These are phyloP conservation scores for Zonitis immaculata DNA, from an alignment of 2,888 invertebrate species.

Conservation along the genomic window DNA sequence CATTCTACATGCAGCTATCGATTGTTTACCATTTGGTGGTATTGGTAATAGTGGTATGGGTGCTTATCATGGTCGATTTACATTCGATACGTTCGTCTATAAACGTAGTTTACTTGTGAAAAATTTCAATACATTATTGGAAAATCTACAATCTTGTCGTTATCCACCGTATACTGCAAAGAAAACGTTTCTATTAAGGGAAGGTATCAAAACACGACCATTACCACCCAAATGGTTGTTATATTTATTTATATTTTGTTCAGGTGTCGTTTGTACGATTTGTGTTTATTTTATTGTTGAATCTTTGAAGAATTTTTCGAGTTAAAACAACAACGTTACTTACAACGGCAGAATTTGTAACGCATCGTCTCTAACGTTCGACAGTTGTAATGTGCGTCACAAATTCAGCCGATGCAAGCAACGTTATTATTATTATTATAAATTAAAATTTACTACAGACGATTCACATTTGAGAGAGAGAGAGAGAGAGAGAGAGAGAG, in stretches of 20 bases:
- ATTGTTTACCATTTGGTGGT: conserved; percentile 95
- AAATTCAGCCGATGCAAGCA: too few species aligned
- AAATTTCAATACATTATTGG: background rate
- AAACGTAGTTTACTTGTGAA: conserved; percentile 42
- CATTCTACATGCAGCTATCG: conserved; percentile 81
- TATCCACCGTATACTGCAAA: background rate
- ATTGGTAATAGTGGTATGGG: conserved; percentile 95
- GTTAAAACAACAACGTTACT: background rate
- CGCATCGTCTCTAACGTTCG: too few species aligned
- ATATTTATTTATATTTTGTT: background rate
- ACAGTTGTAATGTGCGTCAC: too few species aligned
- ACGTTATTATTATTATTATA: too few species aligned
- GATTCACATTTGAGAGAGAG: too few species aligned
- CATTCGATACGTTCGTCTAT: conserved; percentile 93
- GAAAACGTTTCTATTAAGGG: background rate
- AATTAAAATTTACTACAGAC: too few species aligned
- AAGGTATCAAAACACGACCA: background rate
- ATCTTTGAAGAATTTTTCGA: background rate
- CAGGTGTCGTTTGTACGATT: background rate
- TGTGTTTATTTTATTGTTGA: background rate
- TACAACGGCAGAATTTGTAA: too few species aligned
- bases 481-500: too few species aligned
- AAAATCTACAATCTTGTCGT: background rate
- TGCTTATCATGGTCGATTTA: conserved; percentile 83
- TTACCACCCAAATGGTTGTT: background rate